These are phyloP conservation scores for Dexiosoma caninum DNA, from an alignment of 2,888 invertebrate genomes.

Conservation along the genomic window DNA sequence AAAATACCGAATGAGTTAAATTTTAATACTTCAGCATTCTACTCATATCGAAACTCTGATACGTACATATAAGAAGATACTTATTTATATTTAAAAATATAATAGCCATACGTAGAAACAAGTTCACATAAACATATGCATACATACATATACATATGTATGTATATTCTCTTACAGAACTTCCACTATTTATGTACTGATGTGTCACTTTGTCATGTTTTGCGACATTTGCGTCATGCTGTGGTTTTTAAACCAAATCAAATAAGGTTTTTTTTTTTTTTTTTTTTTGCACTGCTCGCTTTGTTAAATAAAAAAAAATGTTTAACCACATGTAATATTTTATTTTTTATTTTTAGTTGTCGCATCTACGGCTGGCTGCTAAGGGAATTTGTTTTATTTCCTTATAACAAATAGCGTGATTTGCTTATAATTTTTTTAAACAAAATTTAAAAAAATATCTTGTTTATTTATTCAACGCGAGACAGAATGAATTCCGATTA, in stretches of 20 bases:
- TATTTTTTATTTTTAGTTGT: not conserved
- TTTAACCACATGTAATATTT: constrained; percentile 35
- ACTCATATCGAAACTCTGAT: too few species aligned
- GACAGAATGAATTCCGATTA: too few species aligned
- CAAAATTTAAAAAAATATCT: not conserved
- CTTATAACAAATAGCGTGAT: too few species aligned
- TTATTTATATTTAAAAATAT: not conserved
- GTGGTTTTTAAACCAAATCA: constrained; percentile 62
- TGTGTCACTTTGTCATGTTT: constrained; percentile 57
- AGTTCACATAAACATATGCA: not conserved
- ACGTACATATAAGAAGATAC: not conserved
- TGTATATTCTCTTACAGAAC: too few species aligned
- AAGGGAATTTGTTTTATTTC: constrained; percentile 3
- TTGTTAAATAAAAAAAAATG: constrained; percentile 2
- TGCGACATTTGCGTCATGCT: constrained; percentile 59
- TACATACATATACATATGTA: not conserved
- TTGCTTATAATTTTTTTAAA: not conserved
- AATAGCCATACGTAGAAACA: not conserved
- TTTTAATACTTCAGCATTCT: not conserved
- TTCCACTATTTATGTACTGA: constrained; percentile 29
- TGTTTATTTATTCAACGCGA: too few species aligned
- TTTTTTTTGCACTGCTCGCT: not conserved
- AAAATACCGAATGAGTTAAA: not conserved
- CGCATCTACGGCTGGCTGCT: not conserved
- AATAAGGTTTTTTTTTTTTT: constrained; percentile 34